phyloP scores from a whole-genome alignment of 2,888 invertebrate genomes.

The Prosopocoilus inquinatus region DNA sequence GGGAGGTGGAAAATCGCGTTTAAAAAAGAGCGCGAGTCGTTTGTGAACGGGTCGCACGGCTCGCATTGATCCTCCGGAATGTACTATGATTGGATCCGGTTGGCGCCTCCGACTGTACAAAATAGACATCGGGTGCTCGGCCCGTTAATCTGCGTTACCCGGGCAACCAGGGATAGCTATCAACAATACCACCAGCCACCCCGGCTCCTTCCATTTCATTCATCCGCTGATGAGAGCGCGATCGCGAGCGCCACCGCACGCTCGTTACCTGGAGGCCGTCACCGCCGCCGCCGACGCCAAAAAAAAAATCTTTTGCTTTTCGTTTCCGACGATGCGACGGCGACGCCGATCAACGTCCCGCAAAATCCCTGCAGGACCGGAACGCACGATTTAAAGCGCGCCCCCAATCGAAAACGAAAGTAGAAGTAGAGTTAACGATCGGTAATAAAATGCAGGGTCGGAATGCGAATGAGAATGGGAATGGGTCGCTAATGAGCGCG shows the following conservation, averaged over 20 bases:
- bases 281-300: neutral
- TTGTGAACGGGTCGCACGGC: conserved; percentile 34
- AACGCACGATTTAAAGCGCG: no score
- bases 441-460: no score
- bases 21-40: neutral
- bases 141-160: conserved; percentile 53
- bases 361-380: no score
- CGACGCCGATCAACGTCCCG: no score
- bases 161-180: conserved; percentile 53
- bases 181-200: conserved; percentile 42
- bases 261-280: neutral
- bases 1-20: neutral
- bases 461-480: no score
- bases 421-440: no score
- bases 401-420: no score
- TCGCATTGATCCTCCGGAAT: conserved; percentile 31
- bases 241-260: conserved; percentile 1
- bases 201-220: conserved; percentile 17
- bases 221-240: conserved; percentile 13
- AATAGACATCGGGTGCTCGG: conserved; percentile 54
- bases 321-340: no score
- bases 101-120: conserved; percentile 47
- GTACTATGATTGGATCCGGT: conserved; percentile 52
- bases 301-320: neutral
- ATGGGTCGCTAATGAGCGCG: no score